Conservation (phyloP, 2,888 invertebrate species). For the Hofmannophila pseudospretella region DNA sequence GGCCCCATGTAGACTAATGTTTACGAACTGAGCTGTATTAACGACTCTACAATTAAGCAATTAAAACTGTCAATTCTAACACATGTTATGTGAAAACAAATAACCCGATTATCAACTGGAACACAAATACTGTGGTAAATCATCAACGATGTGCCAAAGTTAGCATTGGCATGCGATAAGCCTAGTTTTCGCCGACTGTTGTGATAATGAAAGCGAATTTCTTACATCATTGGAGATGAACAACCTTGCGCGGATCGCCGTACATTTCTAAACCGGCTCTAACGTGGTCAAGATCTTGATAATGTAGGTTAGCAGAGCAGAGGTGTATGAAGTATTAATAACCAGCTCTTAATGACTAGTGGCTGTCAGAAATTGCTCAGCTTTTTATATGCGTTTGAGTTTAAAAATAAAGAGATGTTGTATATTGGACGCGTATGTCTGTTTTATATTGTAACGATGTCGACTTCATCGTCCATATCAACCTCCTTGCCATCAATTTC, state of each 20-base stretch:
- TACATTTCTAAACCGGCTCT: not conserved
- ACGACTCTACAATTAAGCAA: not conserved
- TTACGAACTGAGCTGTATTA: no score
- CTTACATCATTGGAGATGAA: not conserved
- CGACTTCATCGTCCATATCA: no score
- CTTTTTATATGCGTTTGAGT: no score
- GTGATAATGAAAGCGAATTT: constrained; percentile 1
- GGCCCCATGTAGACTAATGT: no score
- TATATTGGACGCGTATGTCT: no score
- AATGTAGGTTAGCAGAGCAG: not conserved
- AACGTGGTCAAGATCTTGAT: not conserved
- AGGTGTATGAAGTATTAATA: no score
- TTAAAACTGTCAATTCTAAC: not conserved
- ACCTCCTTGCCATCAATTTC: no score
- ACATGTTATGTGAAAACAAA: not conserved
- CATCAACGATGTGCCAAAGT: not conserved
- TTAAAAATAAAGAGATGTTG: no score
- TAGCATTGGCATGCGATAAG: not conserved
- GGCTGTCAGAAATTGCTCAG: no score
- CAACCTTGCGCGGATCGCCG: not conserved
- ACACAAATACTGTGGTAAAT: not conserved
- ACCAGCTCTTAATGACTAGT: no score
- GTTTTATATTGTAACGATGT: no score
- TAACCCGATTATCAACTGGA: not conserved
- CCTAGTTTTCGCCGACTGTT: not conserved